phyloP scores from a whole-genome alignment of 2,113 vertebrate genomes.

The Apteryx mantelli region DNA sequence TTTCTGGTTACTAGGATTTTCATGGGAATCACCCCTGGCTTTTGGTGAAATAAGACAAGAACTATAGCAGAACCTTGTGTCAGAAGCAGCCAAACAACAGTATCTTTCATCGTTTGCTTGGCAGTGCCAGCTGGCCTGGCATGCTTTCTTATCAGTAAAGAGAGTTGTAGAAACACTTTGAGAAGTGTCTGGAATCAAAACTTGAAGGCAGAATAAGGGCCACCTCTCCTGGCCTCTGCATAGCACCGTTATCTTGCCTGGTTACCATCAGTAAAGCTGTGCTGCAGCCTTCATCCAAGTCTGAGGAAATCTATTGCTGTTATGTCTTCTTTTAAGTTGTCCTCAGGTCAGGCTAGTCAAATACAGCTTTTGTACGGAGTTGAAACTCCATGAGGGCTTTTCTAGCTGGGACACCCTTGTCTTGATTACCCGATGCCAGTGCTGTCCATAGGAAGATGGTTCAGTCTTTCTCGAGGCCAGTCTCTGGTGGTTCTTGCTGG shows the following conservation, averaged over 20 bases:
- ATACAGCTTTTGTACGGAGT: not conserved
- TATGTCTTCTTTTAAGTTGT: not conserved
- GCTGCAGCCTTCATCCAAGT: not conserved
- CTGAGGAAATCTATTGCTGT: not conserved
- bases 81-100: not conserved
- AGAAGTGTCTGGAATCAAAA: not conserved
- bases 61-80: not conserved
- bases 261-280: not conserved
- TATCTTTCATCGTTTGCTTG: not conserved
- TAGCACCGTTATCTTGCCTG: not conserved
- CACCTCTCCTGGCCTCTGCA: not conserved
- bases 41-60: not conserved
- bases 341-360: not conserved
- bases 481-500: not conserved
- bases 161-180: not conserved
- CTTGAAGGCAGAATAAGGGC: not conserved
- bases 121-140: not conserved
- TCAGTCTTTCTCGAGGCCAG: not conserved
- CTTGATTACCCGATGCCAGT: fast-evolving
- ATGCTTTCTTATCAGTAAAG: not conserved
- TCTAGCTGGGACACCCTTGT: not conserved
- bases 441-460: not conserved
- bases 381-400: not conserved
- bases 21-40: not conserved
- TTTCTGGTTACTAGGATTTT: not conserved